Percentiles rank a stretch among this genome's conserved stretches.
These are phyloP conservation scores for Uropetala carovei DNA, from an alignment of 2,888 invertebrate species.

Conservation along the genomic window DNA sequence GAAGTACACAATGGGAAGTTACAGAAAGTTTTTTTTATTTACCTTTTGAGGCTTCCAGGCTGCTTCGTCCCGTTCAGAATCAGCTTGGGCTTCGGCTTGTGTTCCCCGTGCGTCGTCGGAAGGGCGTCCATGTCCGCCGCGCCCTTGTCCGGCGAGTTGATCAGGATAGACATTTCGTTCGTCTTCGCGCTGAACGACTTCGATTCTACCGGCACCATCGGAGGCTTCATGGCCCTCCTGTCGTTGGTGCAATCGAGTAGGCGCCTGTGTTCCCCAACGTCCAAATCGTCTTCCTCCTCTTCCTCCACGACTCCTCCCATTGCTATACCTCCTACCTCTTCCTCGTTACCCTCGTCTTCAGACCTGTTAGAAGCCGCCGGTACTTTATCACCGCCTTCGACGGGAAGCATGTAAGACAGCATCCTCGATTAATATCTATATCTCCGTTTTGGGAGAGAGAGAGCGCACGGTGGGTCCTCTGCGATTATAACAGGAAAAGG, in stretches of 20 bases:
- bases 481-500: not conserved
- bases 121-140: conserved; percentile 39
- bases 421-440: not conserved
- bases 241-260: conserved; percentile 57
- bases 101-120: conserved; percentile 50
- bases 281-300: conserved; percentile 57
- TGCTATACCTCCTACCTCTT: not conserved
- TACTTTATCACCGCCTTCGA: conserved; percentile 38
- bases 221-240: conserved; percentile 42
- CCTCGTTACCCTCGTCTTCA: conserved; percentile 44
- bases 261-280: conserved; percentile 43
- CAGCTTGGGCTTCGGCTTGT: conserved; percentile 82
- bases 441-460: too few species aligned
- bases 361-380: conserved; percentile 13
- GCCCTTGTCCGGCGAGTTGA: conserved; percentile 53
- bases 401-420: conserved; percentile 56
- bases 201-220: not conserved
- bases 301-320: conserved; percentile 38
- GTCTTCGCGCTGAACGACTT: conserved; percentile 29
- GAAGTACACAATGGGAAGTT: not conserved
- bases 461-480: not conserved
- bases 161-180: conserved; percentile 50
- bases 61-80: conserved; percentile 82
- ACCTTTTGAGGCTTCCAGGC: conserved; percentile 85
- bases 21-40: conserved; percentile 68